phyloP scores from a whole-genome alignment of 2,797 vertebrate species.

The Antrozous pallidus region DNA sequence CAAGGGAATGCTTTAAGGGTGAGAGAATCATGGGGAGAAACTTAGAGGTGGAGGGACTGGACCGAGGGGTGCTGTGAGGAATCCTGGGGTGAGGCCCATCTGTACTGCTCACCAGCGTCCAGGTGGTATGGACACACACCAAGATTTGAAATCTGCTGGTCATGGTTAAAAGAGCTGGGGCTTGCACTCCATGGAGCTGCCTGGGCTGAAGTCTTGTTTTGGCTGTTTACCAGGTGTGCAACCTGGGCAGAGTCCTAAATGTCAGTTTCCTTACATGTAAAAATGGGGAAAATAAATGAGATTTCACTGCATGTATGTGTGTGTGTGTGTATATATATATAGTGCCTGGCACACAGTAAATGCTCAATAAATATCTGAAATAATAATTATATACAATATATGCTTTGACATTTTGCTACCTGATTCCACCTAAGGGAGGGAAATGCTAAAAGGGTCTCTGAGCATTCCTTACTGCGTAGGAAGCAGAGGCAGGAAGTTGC shows the following conservation, averaged over 20 bases:
- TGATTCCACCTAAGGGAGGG: background rate
- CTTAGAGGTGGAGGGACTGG: background rate
- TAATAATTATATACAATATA: background rate
- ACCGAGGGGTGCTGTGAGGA: background rate
- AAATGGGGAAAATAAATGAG: background rate
- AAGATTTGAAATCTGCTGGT: background rate
- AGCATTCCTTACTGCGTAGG: background rate
- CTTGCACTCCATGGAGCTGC: background rate
- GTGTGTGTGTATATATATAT: too few species aligned
- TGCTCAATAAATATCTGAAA: background rate
- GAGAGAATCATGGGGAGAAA: background rate
- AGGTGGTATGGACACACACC: background rate
- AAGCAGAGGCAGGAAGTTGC: background rate
- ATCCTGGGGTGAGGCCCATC: background rate
- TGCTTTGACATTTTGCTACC: background rate
- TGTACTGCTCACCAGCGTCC: background rate
- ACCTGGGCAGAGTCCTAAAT: background rate
- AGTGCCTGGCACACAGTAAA: background rate
- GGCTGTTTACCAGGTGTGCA: background rate
- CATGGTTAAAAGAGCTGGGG: background rate
- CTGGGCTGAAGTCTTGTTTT: background rate
- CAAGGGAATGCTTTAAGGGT: background rate
- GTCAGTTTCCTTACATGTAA: background rate
- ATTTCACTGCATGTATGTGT: background rate
- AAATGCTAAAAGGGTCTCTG: background rate